phyloP scores from a whole-genome alignment of 2,888 invertebrate genomes.

The Stenotaenia linearis region DNA sequence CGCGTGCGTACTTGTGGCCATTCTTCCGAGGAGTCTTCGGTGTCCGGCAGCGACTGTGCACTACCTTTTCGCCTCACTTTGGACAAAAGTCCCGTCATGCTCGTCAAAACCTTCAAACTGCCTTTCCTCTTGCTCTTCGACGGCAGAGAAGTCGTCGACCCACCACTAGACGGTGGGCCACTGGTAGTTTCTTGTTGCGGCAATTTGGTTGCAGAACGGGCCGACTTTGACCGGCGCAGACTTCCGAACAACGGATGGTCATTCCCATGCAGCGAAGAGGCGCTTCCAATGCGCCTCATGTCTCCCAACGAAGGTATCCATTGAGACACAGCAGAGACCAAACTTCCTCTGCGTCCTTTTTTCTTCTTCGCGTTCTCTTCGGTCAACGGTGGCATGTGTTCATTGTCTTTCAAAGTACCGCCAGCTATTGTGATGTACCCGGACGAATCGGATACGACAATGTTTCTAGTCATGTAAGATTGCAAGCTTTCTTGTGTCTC shows the following conservation, averaged over 20 bases:
- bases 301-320: conserved; percentile 35
- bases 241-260: conserved; percentile 31
- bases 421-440: conserved; percentile 69
- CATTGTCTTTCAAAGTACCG: conserved; percentile 42
- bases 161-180: conserved; percentile 24
- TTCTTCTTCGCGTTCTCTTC: conserved; percentile 21
- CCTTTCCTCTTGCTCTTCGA: conserved; percentile 22
- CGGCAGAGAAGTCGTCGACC: background rate
- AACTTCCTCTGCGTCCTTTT: conserved; percentile 27
- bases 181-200: background rate
- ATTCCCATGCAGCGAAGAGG: conserved; percentile 31
- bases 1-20: conserved; percentile 35
- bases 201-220: conserved; percentile 3
- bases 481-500: conserved; percentile 29
- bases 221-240: conserved; percentile 30
- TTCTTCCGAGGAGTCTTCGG: conserved; percentile 57
- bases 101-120: conserved; percentile 58
- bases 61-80: conserved; percentile 67
- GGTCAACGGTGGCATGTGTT: background rate
- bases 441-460: conserved; percentile 66
- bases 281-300: conserved; percentile 32
- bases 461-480: conserved; percentile 48
- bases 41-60: conserved; percentile 64
- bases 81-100: conserved; percentile 76
- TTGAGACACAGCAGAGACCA: conserved; percentile 33